These are phyloP conservation scores for Octonoba sinensis DNA, from an alignment of 2,888 invertebrate genomes.

Conservation along the genomic window DNA sequence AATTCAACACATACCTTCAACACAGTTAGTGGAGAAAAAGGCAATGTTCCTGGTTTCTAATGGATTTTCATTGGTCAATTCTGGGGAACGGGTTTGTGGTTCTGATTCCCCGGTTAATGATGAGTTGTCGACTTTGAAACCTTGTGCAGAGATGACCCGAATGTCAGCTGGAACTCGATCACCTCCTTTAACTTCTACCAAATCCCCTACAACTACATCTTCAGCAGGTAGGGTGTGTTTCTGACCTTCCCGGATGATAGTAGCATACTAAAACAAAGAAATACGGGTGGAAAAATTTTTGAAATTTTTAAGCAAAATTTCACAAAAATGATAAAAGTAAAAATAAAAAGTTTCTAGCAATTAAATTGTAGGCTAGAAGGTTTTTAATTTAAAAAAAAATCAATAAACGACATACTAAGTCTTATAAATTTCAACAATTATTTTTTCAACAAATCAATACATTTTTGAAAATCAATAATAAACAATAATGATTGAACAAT, in stretches of 20 bases:
- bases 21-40: slow-evolving; percentile 96
- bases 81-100: slow-evolving; percentile 89
- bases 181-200: slow-evolving; percentile 99
- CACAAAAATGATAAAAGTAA: neutral
- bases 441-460: too few species aligned
- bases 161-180: slow-evolving; percentile 99
- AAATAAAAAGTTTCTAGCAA: neutral
- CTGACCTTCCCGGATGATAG: slow-evolving; percentile 77
- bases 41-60: slow-evolving; percentile 94
- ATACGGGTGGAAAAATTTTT: neutral
- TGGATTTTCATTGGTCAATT: slow-evolving; percentile 94
- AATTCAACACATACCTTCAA: slow-evolving; percentile 79
- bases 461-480: too few species aligned
- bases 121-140: slow-evolving; percentile 96
- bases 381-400: too few species aligned
- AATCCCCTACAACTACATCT: slow-evolving; percentile 95
- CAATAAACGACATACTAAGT: neutral
- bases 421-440: too few species aligned
- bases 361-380: neutral
- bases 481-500: too few species aligned
- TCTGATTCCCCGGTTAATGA: slow-evolving; percentile 96
- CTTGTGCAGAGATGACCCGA: slow-evolving; percentile 92
- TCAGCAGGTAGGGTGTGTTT: slow-evolving; percentile 74
- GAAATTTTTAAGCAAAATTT: neutral
- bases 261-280: slow-evolving; percentile 81